A percentile compares a stretch with the other conserved stretches of the same genome.
Conservation (phyloP, 2,888 invertebrate species). For the Coenonympha arcania region DNA sequence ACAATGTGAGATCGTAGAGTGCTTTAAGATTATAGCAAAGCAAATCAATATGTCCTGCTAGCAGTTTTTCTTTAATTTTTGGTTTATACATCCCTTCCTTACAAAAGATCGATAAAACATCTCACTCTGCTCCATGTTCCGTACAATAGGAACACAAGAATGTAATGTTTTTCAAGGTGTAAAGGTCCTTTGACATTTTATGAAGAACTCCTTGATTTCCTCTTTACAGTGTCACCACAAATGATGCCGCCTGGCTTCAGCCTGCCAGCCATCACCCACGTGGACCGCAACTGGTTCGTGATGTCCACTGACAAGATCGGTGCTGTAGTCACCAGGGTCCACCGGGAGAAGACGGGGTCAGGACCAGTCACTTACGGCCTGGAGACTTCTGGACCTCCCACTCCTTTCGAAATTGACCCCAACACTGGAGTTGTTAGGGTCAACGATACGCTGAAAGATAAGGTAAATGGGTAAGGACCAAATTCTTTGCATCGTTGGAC, state of each 20-base stretch:
- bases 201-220: not conserved
- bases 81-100: too few species aligned
- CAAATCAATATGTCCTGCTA: too few species aligned
- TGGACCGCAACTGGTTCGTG: constrained; percentile 84
- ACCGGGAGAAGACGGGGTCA: constrained; percentile 76
- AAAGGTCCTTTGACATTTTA: too few species aligned
- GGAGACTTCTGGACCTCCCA: constrained; percentile 74
- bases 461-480: constrained; percentile 76
- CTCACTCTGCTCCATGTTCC: too few species aligned
- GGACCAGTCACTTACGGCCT: constrained; percentile 79
- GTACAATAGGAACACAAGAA: too few species aligned
- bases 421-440: constrained; percentile 83
- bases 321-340: constrained; percentile 79
- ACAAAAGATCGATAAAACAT: too few species aligned
- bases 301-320: constrained; percentile 82
- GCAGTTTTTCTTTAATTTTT: too few species aligned
- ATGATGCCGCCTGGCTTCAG: constrained; percentile 63
- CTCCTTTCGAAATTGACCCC: constrained; percentile 85
- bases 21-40: too few species aligned
- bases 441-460: constrained; percentile 82
- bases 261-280: constrained; percentile 80
- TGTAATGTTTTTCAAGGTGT: too few species aligned
- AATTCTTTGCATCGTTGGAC: too few species aligned
- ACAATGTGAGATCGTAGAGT: too few species aligned
- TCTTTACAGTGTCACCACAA: constrained; percentile 61